phyloP scores from a whole-genome alignment of 2,113 vertebrate species.

The Echinops telfairi region DNA sequence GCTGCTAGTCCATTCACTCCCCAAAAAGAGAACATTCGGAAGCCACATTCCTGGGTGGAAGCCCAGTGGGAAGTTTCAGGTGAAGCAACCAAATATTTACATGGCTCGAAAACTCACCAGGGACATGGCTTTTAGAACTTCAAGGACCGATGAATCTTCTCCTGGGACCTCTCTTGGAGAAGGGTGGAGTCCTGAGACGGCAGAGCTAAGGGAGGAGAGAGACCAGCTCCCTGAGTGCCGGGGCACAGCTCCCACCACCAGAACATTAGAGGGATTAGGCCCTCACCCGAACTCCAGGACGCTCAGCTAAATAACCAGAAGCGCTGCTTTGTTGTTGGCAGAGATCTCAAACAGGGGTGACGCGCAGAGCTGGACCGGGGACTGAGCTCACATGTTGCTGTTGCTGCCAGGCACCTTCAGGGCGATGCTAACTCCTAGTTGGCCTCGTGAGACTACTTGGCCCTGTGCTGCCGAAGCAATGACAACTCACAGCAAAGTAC shows the following conservation, averaged over 20 bases:
- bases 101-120: constrained; percentile 68
- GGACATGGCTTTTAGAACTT: constrained; percentile 62
- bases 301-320: background rate
- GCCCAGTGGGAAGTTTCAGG: background rate
- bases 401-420: background rate
- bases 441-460: no score
- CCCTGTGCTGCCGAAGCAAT: background rate
- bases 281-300: background rate
- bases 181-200: background rate
- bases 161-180: constrained; percentile 4
- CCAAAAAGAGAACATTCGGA: background rate
- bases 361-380: background rate
- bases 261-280: background rate
- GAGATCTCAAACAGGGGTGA: background rate
- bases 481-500: background rate
- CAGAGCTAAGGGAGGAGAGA: constrained; percentile 57
- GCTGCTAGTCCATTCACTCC: background rate
- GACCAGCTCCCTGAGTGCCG: background rate
- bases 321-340: background rate
- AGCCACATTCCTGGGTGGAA: background rate
- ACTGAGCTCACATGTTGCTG: background rate
- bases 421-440: no score
- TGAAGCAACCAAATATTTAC: constrained; percentile 62
- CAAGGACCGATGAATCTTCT: background rate
- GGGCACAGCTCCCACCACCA: background rate